phyloP scores from a whole-genome alignment of 2,797 vertebrate genomes.

The Gadopsis marmoratus region DNA sequence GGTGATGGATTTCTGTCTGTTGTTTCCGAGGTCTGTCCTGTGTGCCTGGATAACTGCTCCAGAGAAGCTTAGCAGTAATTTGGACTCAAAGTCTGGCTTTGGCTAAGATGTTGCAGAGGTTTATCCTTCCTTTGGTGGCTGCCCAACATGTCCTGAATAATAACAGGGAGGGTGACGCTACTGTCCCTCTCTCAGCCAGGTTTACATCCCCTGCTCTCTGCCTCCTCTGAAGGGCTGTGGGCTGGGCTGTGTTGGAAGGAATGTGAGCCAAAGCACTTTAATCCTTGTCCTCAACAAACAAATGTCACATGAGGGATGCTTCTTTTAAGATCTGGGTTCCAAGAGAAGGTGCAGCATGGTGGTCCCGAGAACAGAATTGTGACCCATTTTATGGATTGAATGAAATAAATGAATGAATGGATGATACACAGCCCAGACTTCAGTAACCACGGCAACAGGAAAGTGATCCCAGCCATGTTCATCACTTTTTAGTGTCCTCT shows the following conservation, averaged over 20 bases:
- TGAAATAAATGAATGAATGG: too few species aligned
- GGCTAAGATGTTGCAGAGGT: constrained; percentile 51
- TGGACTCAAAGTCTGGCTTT: constrained; percentile 56
- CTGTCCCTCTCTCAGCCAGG: constrained; percentile 35
- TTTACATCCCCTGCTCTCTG: constrained; percentile 6
- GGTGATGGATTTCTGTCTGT: constrained; percentile 41
- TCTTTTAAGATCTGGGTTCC: constrained; percentile 40
- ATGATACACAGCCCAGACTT: too few species aligned
- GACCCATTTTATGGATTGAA: too few species aligned
- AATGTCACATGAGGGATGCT: constrained; percentile 35
- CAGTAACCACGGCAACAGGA: too few species aligned
- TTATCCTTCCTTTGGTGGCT: constrained; percentile 47
- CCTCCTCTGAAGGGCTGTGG: constrained; percentile 6
- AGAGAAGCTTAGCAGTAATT: constrained; percentile 58
- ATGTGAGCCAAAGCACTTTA: constrained; percentile 39
- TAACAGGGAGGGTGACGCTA: constrained; percentile 49
- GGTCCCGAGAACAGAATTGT: too few species aligned
- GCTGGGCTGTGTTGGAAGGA: constrained; percentile 20
- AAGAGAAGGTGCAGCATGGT: too few species aligned
- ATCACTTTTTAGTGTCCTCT: too few species aligned
- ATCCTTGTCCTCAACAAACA: constrained; percentile 48
- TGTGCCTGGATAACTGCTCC: constrained; percentile 53
- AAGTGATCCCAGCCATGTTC: too few species aligned
- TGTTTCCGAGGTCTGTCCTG: constrained; percentile 41
- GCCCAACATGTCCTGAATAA: constrained; percentile 70